phyloP scores from a whole-genome alignment of 35 echinoderm and acorn worm species.

The Diadema setosum region DNA sequence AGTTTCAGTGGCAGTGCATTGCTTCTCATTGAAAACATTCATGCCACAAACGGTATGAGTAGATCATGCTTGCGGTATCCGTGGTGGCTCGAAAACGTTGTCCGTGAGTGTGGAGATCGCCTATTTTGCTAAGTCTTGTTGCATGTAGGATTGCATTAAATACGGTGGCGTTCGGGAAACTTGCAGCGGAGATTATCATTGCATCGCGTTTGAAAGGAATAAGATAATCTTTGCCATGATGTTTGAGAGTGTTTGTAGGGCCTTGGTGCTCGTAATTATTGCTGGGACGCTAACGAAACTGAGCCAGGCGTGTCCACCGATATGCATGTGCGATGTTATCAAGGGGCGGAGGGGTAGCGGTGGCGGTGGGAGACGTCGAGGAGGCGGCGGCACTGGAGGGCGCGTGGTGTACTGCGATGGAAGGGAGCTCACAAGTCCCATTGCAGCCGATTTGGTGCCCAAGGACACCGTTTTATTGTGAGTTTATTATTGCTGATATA shows the following conservation, averaged over 20 bases:
- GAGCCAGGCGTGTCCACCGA: neutral
- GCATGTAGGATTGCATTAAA: too few relatives aligned
- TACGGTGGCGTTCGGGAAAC: too few relatives aligned
- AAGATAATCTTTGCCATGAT: neutral
- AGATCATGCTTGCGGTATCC: too few relatives aligned
- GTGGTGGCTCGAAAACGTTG: too few relatives aligned
- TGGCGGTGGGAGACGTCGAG: neutral
- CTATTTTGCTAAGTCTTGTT: too few relatives aligned
- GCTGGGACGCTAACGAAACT: neutral
- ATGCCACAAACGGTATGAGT: too few relatives aligned
- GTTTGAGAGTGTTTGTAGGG: neutral
- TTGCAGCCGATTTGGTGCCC: neutral
- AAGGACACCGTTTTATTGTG: neutral
- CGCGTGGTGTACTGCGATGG: neutral
- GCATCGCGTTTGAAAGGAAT: neutral
- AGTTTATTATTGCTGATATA: neutral
- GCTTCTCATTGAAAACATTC: too few relatives aligned
- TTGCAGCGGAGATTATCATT: neutral
- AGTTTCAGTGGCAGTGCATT: too few relatives aligned
- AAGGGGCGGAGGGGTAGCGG: neutral
- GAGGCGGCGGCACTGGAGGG: neutral
- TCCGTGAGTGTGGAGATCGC: too few relatives aligned
- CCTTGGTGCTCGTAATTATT: neutral
- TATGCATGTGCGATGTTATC: neutral
- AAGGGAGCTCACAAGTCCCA: neutral